phyloP scores from a whole-genome alignment of 2,113 vertebrate genomes.

The Craseonycteris thonglongyai region DNA sequence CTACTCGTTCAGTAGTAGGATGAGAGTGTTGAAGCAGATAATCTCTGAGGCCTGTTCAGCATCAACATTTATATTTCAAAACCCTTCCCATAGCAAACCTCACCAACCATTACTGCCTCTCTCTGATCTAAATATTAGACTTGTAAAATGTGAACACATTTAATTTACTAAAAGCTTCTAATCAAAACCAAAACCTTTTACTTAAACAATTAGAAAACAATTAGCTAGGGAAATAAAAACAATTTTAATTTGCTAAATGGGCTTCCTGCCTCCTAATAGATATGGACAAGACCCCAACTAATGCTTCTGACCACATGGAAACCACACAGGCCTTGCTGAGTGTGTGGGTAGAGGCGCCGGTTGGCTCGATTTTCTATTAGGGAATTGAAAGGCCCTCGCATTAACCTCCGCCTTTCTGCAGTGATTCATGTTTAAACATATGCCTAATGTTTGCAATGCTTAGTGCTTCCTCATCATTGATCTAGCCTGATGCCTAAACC shows the following conservation, averaged over 20 bases:
- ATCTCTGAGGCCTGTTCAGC: slow-evolving; percentile 1
- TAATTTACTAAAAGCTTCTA: slow-evolving; percentile 73
- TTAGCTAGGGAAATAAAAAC: slow-evolving; percentile 70
- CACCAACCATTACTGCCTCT: slow-evolving; percentile 11
- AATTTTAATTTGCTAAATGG: slow-evolving; percentile 74
- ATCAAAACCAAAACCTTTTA: slow-evolving; percentile 73
- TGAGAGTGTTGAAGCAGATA: background rate
- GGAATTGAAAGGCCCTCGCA: slow-evolving; percentile 35
- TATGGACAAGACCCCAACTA: slow-evolving; percentile 61
- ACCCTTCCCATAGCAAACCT: background rate
- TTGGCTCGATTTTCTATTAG: slow-evolving; percentile 42
- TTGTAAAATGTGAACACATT: slow-evolving; percentile 63
- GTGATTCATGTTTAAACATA: slow-evolving; percentile 58
- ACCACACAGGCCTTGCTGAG: background rate
- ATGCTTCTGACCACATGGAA: slow-evolving; percentile 63
- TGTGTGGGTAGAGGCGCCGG: background rate
- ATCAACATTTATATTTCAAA: slow-evolving; percentile 5
- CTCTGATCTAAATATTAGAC: slow-evolving; percentile 62
- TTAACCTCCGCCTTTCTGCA: slow-evolving; percentile 48
- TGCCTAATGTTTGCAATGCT: background rate
- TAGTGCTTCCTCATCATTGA: background rate
- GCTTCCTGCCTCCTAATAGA: slow-evolving; percentile 63
- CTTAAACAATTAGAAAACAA: slow-evolving; percentile 76
- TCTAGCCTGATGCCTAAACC: background rate
- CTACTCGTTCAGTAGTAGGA: background rate